These are phyloP conservation scores for Helogale parvula DNA, from an alignment of 2,113 vertebrate genomes.

Conservation along the genomic window DNA sequence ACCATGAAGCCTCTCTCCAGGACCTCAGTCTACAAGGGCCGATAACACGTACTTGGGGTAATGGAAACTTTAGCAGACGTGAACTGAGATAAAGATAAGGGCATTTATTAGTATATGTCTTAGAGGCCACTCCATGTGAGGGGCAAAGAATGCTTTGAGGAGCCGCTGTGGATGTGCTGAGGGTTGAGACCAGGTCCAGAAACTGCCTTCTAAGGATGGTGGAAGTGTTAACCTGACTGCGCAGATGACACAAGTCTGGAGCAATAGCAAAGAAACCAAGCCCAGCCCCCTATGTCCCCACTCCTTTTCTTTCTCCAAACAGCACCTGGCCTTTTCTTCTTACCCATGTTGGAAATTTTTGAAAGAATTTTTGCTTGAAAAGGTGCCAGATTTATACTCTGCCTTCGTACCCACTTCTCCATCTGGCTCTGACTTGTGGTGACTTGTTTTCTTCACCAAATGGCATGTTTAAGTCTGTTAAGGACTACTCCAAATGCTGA, in stretches of 20 bases:
- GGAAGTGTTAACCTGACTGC: neutral
- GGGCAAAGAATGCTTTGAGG: neutral
- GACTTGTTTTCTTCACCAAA: neutral
- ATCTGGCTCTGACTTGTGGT: neutral
- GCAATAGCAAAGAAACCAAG: neutral
- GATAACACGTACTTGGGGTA: neutral
- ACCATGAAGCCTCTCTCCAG: neutral
- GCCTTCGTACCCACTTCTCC: neutral
- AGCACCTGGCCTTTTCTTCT: neutral
- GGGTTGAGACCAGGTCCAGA: neutral
- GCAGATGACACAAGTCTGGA: neutral
- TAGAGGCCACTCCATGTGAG: neutral
- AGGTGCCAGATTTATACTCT: neutral
- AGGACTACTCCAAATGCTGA: neutral
- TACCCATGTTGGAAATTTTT: neutral
- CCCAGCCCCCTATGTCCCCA: accelerated
- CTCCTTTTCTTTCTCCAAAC: neutral
- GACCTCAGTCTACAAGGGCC: neutral
- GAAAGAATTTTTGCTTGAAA: neutral
- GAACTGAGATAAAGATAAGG: neutral
- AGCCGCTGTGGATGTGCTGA: neutral
- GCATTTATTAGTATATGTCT: neutral
- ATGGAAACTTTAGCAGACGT: neutral
- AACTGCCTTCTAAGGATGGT: neutral
- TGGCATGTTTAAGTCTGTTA: neutral